Evolutionary conservation across 2,888 invertebrate species (phyloP), one percentile per base, ranked within the genome.

Genomic region (Chrysopilus asiliformis): DNA sequence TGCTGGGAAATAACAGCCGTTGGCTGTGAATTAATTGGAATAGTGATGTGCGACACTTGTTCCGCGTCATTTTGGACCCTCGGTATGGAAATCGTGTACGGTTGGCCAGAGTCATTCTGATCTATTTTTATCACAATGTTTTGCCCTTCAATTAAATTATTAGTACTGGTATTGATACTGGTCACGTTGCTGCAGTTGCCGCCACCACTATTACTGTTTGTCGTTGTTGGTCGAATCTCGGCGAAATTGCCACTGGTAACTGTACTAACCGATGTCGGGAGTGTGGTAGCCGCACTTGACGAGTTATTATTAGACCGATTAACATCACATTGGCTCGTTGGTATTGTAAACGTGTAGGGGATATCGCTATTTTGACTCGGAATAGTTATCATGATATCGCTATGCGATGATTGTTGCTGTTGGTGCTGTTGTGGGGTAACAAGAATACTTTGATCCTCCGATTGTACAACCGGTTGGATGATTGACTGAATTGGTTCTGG

Each of bases 111-210:
- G 34, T 56, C 58, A 43, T 52, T 54, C 41, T 58, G 58, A 51
- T 63, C 63, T 34, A 63, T 60, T 49, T 62, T 58, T 38, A 63
- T 63, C 44, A 61, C 53, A 51, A 62, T 56, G 49, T 61, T 60
- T 46, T 58, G 57, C 37, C 55, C 49, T 36, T 55, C 53, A 19
- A 13, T 31, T 17, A 26, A 12, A 19, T 16, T 32, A 32, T 35
- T 25, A n/a, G n/a, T n/a, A n/a, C n/a, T n/a, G n/a, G n/a, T n/a
- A n/a, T n/a, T n/a, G n/a, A n/a, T n/a, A n/a, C n/a, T n/a, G n/a
- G n/a, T n/a, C n/a, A n/a, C n/a, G 17, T 26, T 35, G 10, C 27
- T n/a, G 12, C 33, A 32, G 15, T 20, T 24, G 13, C 33, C 38
- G 15, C 16, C 7, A 19, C 26, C 19, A 17, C 8, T 31, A 22